Base-by-base conservation (phyloP, 2,888 invertebrate genomes). In the Aradus depressus region DNA sequence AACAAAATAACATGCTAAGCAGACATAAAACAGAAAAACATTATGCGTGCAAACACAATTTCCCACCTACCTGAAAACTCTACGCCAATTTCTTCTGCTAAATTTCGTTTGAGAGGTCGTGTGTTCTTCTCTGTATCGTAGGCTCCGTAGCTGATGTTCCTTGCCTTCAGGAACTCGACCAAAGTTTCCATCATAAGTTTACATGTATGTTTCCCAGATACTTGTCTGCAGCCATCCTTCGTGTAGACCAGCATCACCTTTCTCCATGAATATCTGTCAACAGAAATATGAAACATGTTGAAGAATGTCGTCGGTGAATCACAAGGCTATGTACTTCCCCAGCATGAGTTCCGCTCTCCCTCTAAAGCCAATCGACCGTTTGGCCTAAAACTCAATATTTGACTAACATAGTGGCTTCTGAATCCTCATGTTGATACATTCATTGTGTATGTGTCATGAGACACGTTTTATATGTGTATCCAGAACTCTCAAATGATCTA, bases 161-260 rank as follows among this genome's bases (percentile, higher is more conserved):
- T 62, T 34, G 64, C 64, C 59, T 71, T 72, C 14, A 75, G 60
- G 50, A 68, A 71, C 59, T 79, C 74, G 44, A 85, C 81, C 57
- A 91, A 67, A 0, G 82, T 79, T 55, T 78, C 77, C 70, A 85
- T 82, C 66, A 84, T 75, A 18, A 90, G 71, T 60, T 79, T 80
- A 60, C 91, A 92, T 4, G 85, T 85, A 55, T 77, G 75, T 10
- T 71, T 70, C 0, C 88, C 88, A 5, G 78, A 81, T 0, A 77
- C 71, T 60, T 76, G 73, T 37, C 71, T 68, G 61, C 80, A 81
- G 0, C 83, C 84, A 53, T 80, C 72, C 10, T 79, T 78, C 60
- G 88, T 83, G 67, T 87, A 90, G 58, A 91, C 69, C 51, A 89
- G 70, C 37, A 81, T 77, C 1, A 81, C 71, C 59, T 79, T 81